Conservation (phyloP, 2,888 invertebrate genomes). For the Acanthococcus lagerstroemiae region DNA sequence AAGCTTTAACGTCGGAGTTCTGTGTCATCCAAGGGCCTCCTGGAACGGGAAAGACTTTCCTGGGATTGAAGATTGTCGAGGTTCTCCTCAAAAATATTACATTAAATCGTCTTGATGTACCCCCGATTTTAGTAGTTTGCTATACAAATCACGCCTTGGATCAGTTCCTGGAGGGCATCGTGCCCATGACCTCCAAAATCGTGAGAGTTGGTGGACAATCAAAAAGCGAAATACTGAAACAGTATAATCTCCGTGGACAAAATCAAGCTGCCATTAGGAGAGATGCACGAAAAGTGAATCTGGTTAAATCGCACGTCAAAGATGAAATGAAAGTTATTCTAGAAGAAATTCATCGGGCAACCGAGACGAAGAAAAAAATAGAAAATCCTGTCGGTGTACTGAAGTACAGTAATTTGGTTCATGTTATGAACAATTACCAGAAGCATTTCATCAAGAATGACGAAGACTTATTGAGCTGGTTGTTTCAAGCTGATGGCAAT, state of each 20-base stretch:
- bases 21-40: conserved; percentile 78
- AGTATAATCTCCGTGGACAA: background rate
- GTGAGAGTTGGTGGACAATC: conserved; percentile 61
- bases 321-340: background rate
- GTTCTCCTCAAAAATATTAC: conserved; percentile 51
- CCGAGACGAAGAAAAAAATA: background rate
- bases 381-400: background rate
- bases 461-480: background rate
- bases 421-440: background rate
- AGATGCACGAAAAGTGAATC: background rate
- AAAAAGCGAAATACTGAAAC: conserved; percentile 47
- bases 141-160: conserved; percentile 81
- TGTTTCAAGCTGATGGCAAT: background rate
- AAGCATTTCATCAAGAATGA: background rate
- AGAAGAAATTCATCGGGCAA: background rate
- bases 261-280: background rate
- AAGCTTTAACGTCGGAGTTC: conserved; percentile 60
- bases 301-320: background rate
- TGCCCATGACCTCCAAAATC: conserved; percentile 49
- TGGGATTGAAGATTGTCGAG: conserved; percentile 64
- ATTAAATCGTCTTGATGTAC: background rate
- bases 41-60: conserved; percentile 75
- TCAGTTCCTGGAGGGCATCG: conserved; percentile 66
- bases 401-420: background rate
- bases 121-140: conserved; percentile 59